Conservation (phyloP, 2,888 invertebrate genomes). For the Metalampra italica region DNA sequence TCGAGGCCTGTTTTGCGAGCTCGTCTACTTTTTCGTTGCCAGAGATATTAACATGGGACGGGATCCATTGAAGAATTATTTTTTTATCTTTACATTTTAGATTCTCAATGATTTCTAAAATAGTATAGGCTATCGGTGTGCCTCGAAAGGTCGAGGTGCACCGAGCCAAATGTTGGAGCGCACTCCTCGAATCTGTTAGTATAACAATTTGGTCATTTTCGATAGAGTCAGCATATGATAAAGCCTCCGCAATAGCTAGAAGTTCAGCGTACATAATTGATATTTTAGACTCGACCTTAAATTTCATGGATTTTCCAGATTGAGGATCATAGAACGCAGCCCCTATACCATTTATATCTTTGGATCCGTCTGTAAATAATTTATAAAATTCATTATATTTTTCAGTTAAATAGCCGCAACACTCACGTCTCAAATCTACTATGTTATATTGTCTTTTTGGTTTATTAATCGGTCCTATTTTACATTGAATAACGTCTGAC, state of each 20-base stretch:
- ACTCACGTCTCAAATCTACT: background rate
- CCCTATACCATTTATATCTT: background rate
- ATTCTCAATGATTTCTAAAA: too few relatives aligned
- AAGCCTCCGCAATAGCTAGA: background rate
- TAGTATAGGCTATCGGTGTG: too few relatives aligned
- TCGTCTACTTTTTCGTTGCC: background rate
- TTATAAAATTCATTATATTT: background rate
- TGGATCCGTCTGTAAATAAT: background rate
- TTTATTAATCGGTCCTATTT: background rate
- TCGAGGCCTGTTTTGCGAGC: too few relatives aligned
- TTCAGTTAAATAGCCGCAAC: background rate
- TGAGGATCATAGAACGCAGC: background rate
- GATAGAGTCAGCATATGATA: background rate
- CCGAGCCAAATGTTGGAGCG: too few relatives aligned
- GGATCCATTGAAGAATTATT: background rate
- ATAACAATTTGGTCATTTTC: background rate
- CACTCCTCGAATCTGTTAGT: background rate
- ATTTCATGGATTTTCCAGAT: background rate
- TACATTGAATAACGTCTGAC: background rate
- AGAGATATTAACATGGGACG: background rate
- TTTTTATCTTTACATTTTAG: background rate
- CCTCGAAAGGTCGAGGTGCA: too few relatives aligned
- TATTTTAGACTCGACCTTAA: background rate
- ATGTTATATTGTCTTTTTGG: background rate
- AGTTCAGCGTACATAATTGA: background rate